phyloP scores from a whole-genome alignment of 2,113 vertebrate genomes.

The Festucalex cinctus region DNA sequence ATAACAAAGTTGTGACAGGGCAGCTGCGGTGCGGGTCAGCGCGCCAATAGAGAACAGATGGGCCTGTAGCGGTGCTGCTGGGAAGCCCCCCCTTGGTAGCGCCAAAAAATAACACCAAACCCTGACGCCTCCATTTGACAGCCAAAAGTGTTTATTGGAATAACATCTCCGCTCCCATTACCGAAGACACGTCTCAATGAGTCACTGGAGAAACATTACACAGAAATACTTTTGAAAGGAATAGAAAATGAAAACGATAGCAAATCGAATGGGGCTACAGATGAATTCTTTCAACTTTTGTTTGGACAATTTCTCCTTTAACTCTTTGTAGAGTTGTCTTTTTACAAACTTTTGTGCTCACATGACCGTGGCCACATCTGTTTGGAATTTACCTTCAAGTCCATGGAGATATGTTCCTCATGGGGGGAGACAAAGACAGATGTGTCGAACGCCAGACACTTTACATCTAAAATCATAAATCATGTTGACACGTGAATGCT shows the following conservation, averaged over 20 bases:
- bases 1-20: conserved; percentile 60
- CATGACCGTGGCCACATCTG: conserved; percentile 16
- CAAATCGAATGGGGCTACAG: too few species aligned
- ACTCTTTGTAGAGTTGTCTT: conserved; percentile 10
- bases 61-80: conserved; percentile 53
- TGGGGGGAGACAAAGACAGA: conserved; percentile 37
- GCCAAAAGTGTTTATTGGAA: conserved; percentile 61
- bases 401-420: conserved; percentile 22
- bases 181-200: conserved; percentile 63
- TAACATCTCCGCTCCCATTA: conserved; percentile 59
- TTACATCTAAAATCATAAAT: neutral
- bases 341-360: conserved; percentile 10
- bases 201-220: conserved; percentile 61
- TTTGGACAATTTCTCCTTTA: neutral
- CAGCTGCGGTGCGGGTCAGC: conserved; percentile 62
- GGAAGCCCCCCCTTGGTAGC: conserved; percentile 56
- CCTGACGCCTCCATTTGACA: conserved; percentile 47
- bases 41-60: conserved; percentile 61
- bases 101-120: conserved; percentile 45
- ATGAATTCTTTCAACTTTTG: neutral
- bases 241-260: conserved; percentile 37
- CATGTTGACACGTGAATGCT: neutral
- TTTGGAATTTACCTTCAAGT: conserved; percentile 38
- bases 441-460: conserved; percentile 36
- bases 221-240: conserved; percentile 39